These are phyloP conservation scores for Drosophila leontia DNA, from an alignment of 1,140 invertebrate species.

Conservation along the genomic window DNA sequence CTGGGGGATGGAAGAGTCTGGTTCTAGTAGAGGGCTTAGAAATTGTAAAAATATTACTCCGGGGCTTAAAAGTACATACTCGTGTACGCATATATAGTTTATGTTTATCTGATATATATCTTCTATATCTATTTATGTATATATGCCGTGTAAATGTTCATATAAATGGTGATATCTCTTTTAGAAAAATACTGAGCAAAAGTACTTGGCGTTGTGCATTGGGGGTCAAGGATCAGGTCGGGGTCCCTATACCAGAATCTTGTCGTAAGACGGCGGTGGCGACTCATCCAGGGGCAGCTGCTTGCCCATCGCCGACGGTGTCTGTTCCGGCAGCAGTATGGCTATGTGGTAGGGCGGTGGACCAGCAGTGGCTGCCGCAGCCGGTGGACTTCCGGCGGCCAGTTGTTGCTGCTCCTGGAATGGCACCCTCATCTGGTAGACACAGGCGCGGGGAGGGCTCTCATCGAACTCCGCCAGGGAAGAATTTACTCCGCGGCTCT, in stretches of 20 bases:
- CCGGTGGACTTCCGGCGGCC: slow-evolving; percentile 23
- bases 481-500: slow-evolving; percentile 48
- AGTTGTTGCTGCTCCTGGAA: slow-evolving; percentile 60
- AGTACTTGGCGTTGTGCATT: slow-evolving; percentile 54
- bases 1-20: slow-evolving; percentile 18
- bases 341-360: slow-evolving; percentile 88
- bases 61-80: slow-evolving; percentile 63
- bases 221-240: slow-evolving; percentile 44
- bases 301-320: slow-evolving; percentile 61
- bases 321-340: slow-evolving; percentile 86
- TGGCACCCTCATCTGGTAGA: slow-evolving; percentile 59
- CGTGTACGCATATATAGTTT: slow-evolving; percentile 48
- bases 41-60: slow-evolving; percentile 66
- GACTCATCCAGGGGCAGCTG: slow-evolving; percentile 85
- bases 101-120: slow-evolving; percentile 56
- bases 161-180: slow-evolving; percentile 76
- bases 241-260: slow-evolving; percentile 85
- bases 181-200: slow-evolving; percentile 82
- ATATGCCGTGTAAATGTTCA: slow-evolving; percentile 70
- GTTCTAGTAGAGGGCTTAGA: slow-evolving; percentile 56
- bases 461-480: slow-evolving; percentile 3
- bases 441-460: slow-evolving; percentile 33
- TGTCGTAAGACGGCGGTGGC: slow-evolving; percentile 87
- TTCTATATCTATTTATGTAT: slow-evolving; percentile 49
- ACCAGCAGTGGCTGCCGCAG: slow-evolving; percentile 51